Conservation (phyloP, 1,140 invertebrate species). For the Octopus sinensis region DNA sequence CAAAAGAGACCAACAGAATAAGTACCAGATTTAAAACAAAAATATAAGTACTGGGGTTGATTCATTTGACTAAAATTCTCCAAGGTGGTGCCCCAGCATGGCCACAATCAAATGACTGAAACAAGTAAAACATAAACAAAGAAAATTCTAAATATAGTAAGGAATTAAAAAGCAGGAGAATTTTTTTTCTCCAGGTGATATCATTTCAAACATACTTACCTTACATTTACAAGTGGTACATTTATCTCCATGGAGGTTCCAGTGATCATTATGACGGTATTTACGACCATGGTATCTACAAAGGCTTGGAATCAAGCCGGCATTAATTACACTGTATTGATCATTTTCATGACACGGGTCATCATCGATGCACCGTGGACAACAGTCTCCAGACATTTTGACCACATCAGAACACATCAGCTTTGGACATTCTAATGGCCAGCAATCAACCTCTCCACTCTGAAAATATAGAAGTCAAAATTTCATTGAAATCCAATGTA, state of each 20-base stretch:
- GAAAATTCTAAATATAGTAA: no score
- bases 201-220: slow-evolving; percentile 57
- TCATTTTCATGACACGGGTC: slow-evolving; percentile 55
- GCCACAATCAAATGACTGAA: no score
- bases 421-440: slow-evolving; percentile 79
- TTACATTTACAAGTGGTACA: slow-evolving; percentile 76
- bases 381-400: slow-evolving; percentile 64
- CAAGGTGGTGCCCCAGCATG: no score
- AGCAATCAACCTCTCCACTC: slow-evolving; percentile 85
- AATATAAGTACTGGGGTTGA: no score
- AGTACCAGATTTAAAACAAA: no score
- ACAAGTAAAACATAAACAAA: no score
- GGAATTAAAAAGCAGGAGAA: no score
- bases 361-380: slow-evolving; percentile 68
- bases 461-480: slow-evolving; percentile 45
- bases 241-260: slow-evolving; percentile 61
- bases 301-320: slow-evolving; percentile 30
- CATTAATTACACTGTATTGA: slow-evolving; percentile 30
- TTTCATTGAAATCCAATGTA: neutral
- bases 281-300: slow-evolving; percentile 35
- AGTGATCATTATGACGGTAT: slow-evolving; percentile 36
- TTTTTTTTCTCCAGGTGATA: no score
- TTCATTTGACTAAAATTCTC: no score
- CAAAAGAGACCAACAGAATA: no score
- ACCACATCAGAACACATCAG: slow-evolving; percentile 69